Base-by-base conservation (phyloP, 1,140 invertebrate genomes). In the Heliconius nattereri region DNA sequence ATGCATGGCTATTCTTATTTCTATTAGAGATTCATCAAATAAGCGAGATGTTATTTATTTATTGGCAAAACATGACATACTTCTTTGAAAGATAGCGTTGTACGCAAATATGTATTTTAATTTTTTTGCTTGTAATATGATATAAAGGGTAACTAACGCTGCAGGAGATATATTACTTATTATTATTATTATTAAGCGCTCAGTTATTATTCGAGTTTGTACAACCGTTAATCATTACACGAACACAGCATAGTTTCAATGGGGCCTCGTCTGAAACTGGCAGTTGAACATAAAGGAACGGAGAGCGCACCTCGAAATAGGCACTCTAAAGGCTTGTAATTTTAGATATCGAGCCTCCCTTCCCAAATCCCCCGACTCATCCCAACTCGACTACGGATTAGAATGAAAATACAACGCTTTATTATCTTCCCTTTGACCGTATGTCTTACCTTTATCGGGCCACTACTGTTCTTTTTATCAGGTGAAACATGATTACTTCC, bases 321-420 rank as follows among this genome's bases (percentile, higher is more conserved):
- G 90, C 88, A 90, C 88, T 89, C 88, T 87, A 89, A 86, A 89
- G 88, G 88, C 86, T 94, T 92, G 91, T 92, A 94, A 94, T 92
- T 91, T 94, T 90, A 92, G 91, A 94, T 92, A 92, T 91, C 90
- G 88, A 89, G 85, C 85, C 88, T 89, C 86, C 87, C 84, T 83
- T 78, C 83, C 83, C 84, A 86, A 86, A 85, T 88, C 86, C 85
- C 89, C 84, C 83, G 84, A 81, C 88, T 89, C 90, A 87, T 85
- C 86, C 87, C 87, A 81, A 83, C 89, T 88, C 84, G 83, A 81
- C 86, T 86, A 83, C 83, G 92, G 90, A 92, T 94, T 94, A 94
- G 88, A 92, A 91, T 91, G 91, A 91, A 91, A 94, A 92, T 91
- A 94, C 90, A 90, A 91, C 89, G 91, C 85, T 92, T 92, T 90